A percentile compares a stretch with the other conserved stretches of the same genome.
These are phyloP conservation scores for Stomatorhinus ivindoensis DNA, from an alignment of 2,113 vertebrate genomes.

Conservation along the genomic window DNA sequence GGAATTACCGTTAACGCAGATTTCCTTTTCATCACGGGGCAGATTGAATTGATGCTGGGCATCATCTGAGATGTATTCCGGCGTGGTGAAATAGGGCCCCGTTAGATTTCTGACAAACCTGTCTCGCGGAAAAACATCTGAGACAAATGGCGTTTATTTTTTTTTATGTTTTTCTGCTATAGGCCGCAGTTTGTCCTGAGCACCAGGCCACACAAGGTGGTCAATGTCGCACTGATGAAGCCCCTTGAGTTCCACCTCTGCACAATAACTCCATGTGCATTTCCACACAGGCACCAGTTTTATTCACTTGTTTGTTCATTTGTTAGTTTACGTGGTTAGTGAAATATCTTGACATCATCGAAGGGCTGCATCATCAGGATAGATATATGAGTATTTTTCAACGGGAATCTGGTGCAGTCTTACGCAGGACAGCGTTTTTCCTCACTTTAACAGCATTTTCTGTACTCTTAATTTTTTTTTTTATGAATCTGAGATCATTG, in stretches of 20 bases:
- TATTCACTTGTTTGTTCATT: not conserved
- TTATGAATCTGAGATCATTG: not conserved
- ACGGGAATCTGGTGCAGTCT: not conserved
- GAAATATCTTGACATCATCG: not conserved
- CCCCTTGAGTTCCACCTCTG: not conserved
- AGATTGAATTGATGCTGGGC: not conserved
- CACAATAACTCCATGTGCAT: not conserved
- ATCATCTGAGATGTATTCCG: not conserved
- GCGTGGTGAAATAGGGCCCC: not conserved
- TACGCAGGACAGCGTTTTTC: not conserved
- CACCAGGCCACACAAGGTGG: not conserved
- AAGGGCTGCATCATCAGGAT: not conserved
- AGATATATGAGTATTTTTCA: not conserved
- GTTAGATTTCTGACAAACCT: not conserved
- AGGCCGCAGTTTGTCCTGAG: not conserved
- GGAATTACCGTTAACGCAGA: conserved; percentile 1
- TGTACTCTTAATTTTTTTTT: not conserved
- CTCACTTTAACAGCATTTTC: not conserved
- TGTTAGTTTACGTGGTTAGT: not conserved
- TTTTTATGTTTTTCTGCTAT: not conserved
- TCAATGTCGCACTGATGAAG: not conserved
- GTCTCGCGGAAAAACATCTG: not conserved
- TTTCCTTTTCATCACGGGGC: not conserved
- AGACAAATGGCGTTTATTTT: not conserved
- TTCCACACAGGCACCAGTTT: not conserved